Conservation (phyloP, 2,888 invertebrate genomes). For the Escarpia spicata region DNA sequence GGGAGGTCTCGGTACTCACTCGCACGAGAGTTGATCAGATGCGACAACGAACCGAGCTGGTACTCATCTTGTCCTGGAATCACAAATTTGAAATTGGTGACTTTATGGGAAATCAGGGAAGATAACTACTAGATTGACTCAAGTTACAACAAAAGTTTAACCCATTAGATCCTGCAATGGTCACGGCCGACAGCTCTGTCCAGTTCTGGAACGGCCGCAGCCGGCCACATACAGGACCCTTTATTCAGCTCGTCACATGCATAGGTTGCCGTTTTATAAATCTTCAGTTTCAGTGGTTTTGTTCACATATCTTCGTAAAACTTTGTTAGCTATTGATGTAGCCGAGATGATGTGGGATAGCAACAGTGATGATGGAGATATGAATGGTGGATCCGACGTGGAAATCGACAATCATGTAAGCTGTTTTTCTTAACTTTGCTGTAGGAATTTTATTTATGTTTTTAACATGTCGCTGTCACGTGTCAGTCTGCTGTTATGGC, state of each 20-base stretch:
- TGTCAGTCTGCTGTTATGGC: not conserved
- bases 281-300: not conserved
- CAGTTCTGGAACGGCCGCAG: no score
- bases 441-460: not conserved
- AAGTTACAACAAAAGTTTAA: not conserved
- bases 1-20: constrained; percentile 91
- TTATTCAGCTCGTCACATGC: not conserved
- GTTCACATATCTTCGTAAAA: not conserved
- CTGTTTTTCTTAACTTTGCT: not conserved
- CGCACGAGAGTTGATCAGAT: constrained; percentile 87
- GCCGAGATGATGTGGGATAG: not conserved
- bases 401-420: not conserved
- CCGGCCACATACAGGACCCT: no score
- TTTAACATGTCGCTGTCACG: not conserved
- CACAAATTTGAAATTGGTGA: not conserved
- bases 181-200: no score
- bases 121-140: not conserved
- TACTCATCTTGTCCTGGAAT: constrained; percentile 81
- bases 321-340: not conserved
- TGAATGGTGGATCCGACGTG: not conserved
- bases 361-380: not conserved
- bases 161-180: not conserved
- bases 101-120: not conserved
- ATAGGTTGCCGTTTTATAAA: not conserved
- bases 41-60: constrained; percentile 94